phyloP scores from a whole-genome alignment of 2,113 vertebrate genomes.

The Chrysochloris asiatica region DNA sequence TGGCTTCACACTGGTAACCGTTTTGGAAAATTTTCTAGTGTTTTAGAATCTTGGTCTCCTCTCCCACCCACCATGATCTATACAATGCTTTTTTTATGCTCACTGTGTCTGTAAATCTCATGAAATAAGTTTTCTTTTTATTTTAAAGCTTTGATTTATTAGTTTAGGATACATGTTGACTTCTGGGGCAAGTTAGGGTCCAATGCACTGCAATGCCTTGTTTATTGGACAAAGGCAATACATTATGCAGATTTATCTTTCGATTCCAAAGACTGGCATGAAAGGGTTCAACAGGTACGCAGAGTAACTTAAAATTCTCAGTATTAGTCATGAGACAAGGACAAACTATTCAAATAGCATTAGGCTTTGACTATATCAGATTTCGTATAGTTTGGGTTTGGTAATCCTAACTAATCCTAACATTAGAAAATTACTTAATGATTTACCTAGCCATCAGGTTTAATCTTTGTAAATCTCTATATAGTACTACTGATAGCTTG shows the following conservation, averaged over 20 bases:
- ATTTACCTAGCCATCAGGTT: slow-evolving; percentile 28
- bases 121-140: slow-evolving; percentile 28
- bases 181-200: slow-evolving; percentile 35
- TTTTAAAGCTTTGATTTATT: slow-evolving; percentile 36
- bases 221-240: slow-evolving; percentile 27
- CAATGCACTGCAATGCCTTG: background rate
- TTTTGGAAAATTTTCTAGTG: background rate
- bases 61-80: background rate
- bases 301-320: background rate
- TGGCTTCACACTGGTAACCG: background rate
- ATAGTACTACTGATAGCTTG: background rate
- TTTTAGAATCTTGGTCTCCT: background rate
- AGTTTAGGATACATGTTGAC: background rate
- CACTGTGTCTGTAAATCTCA: background rate
- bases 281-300: background rate
- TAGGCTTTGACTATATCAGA: background rate
- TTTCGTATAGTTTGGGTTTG: background rate
- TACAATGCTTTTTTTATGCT: slow-evolving; percentile 19
- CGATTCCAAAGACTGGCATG: background rate
- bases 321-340: background rate
- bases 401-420: slow-evolving; percentile 18
- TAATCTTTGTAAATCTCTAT: slow-evolving; percentile 41
- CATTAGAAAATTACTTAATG: slow-evolving; percentile 36
- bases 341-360: slow-evolving; percentile 20
- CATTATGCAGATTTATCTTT: slow-evolving; percentile 2